Conservation (phyloP, 2,797 vertebrate species). For the Pelobates cultripes region DNA sequence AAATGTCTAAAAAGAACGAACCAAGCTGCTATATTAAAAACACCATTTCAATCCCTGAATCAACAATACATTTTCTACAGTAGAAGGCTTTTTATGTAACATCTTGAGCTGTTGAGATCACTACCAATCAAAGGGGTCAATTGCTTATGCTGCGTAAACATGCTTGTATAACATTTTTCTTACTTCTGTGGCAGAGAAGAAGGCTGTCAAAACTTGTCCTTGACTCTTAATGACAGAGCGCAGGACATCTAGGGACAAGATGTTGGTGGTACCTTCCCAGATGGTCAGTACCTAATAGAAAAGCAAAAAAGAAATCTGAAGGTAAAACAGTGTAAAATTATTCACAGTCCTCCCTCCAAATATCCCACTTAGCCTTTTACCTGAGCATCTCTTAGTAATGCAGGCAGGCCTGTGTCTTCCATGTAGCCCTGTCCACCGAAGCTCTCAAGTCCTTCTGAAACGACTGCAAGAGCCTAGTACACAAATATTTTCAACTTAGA, state of each 20-base stretch:
- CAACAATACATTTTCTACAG: too few species aligned
- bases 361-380: constrained; percentile 62
- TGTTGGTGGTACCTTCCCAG: constrained; percentile 86
- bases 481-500: not conserved
- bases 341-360: not conserved
- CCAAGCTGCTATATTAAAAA: too few species aligned
- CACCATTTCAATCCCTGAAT: too few species aligned
- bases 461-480: constrained; percentile 75
- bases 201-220: constrained; percentile 72
- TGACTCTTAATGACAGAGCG: constrained; percentile 74
- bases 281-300: constrained; percentile 79
- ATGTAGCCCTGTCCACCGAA: constrained; percentile 89
- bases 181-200: constrained; percentile 75
- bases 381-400: constrained; percentile 74
- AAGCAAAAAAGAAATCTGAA: not conserved
- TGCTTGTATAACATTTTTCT: constrained; percentile 25
- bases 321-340: not conserved
- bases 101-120: too few species aligned
- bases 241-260: constrained; percentile 81
- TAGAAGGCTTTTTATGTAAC: too few species aligned
- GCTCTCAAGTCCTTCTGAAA: constrained; percentile 80
- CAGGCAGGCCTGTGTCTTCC: constrained; percentile 80
- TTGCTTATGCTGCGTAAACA: too few species aligned
- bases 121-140: too few species aligned
- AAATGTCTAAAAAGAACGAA: too few species aligned